Evolutionary conservation across 1,140 invertebrate genomes (phyloP), one percentile per base, ranked within the genome.

Genomic region (Drosophila punjabiensis): DNA sequence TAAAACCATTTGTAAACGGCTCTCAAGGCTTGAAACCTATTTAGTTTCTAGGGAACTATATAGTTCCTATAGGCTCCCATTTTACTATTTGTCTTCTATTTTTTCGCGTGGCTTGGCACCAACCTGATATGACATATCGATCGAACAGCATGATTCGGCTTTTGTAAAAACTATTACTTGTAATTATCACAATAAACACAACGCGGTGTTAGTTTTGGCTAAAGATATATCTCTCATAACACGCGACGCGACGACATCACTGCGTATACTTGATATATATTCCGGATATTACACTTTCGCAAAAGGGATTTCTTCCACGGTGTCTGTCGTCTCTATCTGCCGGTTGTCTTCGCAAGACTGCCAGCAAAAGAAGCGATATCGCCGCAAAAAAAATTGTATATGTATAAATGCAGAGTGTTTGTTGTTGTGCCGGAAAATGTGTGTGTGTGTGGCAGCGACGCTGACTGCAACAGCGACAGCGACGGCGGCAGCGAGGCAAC

Each of bases 341-440:
- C 91, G 91, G 87, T 76, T 92, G 91, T 92, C 91, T 92, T 83
- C 75, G 71, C 84, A 91, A 92, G 91, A 92, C 91, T 92, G 81
- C 76, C 76, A 88, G 81, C 32, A 70, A 45, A 74, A 73, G 70
- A 74, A 74, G 81, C 76, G 50, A 45, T 74, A 82, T 85, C 79
- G 79, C 64, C 84, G 86, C 69, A 86, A 82, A 79, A 85, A 79
- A 66, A 24, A 13, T n/a, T 18, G 11, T 45, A n/a, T 56, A n/a
- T n/a, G n/a, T n/a, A 24, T 67, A 63, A 45, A 13, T 28, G 30
- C 45, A 35, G 18, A 3, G 3, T 35, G 32, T 35, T 35, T 56
- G 53, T 28, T 58, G 53, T 56, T 56, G 33, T 35, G 52, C 53
- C 18, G 66, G 47, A 69, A 60, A 64, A 28, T 68, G 41, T 41